Conservation (phyloP, 2,797 vertebrate species). For the Pteronotus mesoamericanus region DNA sequence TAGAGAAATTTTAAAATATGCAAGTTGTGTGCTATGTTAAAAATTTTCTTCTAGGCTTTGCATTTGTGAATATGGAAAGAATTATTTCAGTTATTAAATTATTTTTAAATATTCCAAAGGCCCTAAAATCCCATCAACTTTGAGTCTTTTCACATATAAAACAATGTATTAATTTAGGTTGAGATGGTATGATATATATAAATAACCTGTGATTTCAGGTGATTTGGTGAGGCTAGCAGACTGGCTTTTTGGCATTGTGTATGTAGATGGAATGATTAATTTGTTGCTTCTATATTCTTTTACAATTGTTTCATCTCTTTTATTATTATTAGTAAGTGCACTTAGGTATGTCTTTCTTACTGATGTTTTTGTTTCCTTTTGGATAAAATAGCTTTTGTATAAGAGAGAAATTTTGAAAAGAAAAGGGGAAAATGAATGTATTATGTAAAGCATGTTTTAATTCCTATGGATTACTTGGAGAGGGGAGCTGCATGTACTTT, state of each 20-base stretch:
- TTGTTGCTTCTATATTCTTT: constrained; percentile 13
- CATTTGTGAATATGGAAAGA: neutral
- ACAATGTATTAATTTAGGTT: neutral
- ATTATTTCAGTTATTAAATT: neutral
- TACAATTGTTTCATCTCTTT: neutral
- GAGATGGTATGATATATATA: neutral
- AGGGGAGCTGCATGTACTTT: constrained; percentile 77
- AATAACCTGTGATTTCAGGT: neutral
- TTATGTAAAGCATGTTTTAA: neutral
- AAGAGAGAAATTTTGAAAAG: constrained; percentile 18
- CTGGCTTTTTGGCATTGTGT: neutral
- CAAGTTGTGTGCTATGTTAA: neutral
- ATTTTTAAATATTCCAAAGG: neutral
- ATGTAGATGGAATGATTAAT: neutral
- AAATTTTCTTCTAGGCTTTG: neutral
- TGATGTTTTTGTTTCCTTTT: neutral
- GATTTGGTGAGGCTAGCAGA: neutral
- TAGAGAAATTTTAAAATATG: neutral
- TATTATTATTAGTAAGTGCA: neutral
- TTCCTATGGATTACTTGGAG: neutral
- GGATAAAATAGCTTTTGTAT: neutral
- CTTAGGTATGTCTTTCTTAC: constrained; percentile 2
- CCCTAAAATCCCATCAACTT: neutral
- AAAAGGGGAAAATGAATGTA: neutral
- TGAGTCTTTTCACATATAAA: neutral